These are phyloP conservation scores for Euplexia lucipara DNA, from an alignment of 2,888 invertebrate species.

Conservation along the genomic window DNA sequence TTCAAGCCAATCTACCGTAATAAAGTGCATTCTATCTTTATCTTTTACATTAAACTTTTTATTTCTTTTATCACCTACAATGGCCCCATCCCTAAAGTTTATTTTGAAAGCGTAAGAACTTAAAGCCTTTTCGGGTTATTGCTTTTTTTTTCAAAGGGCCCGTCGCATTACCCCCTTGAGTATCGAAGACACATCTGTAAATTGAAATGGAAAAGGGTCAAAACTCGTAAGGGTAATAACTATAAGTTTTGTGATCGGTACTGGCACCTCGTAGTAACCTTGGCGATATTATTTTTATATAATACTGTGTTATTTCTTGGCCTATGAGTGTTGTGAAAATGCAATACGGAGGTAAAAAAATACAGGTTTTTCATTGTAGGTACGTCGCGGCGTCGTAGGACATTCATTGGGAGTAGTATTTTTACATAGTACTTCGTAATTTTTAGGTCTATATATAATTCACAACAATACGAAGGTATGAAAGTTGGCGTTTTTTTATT, in stretches of 20 bases:
- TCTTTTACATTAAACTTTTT: conserved; percentile 58
- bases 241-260: conserved; percentile 77
- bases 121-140: conserved; percentile 76
- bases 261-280: conserved; percentile 63
- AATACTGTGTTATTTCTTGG: neutral
- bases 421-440: no score
- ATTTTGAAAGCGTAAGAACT: conserved; percentile 69
- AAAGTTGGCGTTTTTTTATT: neutral
- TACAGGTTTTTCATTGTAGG: no score
- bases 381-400: no score
- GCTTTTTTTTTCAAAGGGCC: conserved; percentile 74
- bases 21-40: conserved; percentile 55
- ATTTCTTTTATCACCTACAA: conserved; percentile 58
- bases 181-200: conserved; percentile 83
- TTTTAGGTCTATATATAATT: no score
- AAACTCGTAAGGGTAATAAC: conserved; percentile 80
- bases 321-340: neutral
- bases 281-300: conserved; percentile 45
- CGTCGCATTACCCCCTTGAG: conserved; percentile 75
- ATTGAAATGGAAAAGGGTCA: conserved; percentile 86
- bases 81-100: conserved; percentile 58
- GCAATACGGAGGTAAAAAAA: neutral
- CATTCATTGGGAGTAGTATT: no score
- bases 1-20: conserved; percentile 41
- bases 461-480: no score